Percentiles rank a stretch among this genome's conserved stretches.
phyloP scores from a whole-genome alignment of 2,113 vertebrate genomes.

The Raja brachyura region DNA sequence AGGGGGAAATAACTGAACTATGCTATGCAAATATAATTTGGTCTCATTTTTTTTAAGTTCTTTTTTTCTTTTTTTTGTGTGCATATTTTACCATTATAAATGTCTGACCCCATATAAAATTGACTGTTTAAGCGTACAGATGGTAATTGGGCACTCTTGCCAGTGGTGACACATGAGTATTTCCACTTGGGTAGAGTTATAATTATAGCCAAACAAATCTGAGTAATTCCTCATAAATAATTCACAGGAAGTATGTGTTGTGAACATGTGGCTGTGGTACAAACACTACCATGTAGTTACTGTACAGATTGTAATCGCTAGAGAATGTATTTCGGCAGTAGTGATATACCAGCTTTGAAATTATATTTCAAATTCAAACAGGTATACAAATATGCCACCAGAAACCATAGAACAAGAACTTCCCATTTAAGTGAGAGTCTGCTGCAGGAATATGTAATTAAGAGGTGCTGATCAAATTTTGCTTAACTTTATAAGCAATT shows the following conservation, averaged over 20 bases:
- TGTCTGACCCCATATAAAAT: not conserved
- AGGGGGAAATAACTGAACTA: not conserved
- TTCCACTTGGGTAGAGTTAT: not conserved
- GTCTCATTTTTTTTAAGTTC: not conserved
- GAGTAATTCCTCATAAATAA: not conserved
- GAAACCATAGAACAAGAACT: not conserved
- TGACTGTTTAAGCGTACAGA: not conserved
- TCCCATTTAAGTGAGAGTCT: not conserved
- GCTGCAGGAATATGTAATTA: not conserved
- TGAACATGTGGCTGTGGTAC: not conserved
- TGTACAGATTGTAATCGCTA: not conserved
- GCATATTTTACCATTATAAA: not conserved
- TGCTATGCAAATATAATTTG: not conserved
- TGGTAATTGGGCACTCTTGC: not conserved
- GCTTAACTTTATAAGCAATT: not conserved
- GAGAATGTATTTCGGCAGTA: not conserved
- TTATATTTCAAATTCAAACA: not conserved
- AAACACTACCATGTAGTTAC: not conserved
- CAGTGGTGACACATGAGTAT: not conserved
- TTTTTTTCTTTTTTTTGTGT: no score
- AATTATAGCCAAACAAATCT: not conserved
- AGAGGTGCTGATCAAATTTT: not conserved
- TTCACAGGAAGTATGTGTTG: not conserved
- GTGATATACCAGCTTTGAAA: not conserved
- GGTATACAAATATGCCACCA: not conserved